Percentiles rank a stretch among this genome's conserved stretches.
Conservation (phyloP, 1,140 invertebrate genomes). For the Paraescarpia echinospica region DNA sequence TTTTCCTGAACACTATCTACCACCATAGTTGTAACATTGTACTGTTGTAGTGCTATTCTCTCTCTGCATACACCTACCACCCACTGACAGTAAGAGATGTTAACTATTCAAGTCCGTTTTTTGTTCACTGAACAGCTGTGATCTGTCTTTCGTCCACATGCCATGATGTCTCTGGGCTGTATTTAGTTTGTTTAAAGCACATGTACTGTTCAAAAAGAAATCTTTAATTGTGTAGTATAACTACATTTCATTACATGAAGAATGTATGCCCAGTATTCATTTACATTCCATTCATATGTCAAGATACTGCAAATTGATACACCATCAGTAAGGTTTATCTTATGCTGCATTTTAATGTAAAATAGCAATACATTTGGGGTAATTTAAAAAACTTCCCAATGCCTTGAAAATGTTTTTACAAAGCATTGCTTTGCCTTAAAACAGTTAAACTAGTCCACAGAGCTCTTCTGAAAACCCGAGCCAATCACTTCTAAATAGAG, state of each 20-base stretch:
- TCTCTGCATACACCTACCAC: neutral
- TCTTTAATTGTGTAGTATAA: too few species aligned
- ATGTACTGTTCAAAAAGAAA: too few species aligned
- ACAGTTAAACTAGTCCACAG: neutral
- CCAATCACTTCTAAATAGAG: neutral
- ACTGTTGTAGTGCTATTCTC: neutral
- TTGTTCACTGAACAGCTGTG: neutral
- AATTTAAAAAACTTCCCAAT: neutral
- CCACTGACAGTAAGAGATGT: neutral
- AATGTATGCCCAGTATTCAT: too few species aligned
- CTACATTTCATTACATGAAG: too few species aligned
- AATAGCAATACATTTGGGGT: neutral
- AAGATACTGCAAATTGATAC: too few species aligned
- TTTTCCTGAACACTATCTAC: neutral
- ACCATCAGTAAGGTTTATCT: too few species aligned
- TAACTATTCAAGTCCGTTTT: neutral
- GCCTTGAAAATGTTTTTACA: neutral
- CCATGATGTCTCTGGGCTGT: neutral
- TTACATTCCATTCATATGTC: too few species aligned
- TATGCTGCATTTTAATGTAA: neutral
- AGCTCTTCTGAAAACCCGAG: neutral
- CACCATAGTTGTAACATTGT: neutral
- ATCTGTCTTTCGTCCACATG: neutral
- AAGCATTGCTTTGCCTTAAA: neutral
- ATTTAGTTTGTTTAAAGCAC: neutral